These are phyloP conservation scores for Pangasius sanitwongsei DNA, from an alignment of 2,797 vertebrate genomes.

Conservation along the genomic window DNA sequence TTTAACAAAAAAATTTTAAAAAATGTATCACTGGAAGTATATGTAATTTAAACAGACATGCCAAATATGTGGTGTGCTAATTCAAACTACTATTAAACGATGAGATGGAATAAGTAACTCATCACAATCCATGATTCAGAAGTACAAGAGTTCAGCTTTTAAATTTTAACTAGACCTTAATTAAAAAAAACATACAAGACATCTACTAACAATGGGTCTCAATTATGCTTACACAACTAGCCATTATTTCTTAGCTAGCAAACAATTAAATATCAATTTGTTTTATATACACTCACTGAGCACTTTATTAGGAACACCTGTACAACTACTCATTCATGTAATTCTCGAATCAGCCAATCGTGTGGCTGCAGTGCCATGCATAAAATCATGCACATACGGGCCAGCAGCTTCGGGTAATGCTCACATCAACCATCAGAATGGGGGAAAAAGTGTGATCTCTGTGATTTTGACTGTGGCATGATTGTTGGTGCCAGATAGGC, in stretches of 20 bases:
- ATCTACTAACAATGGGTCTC: not conserved
- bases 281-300: not conserved
- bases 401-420: no score
- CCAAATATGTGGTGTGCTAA: not conserved
- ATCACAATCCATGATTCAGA: not conserved
- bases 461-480: not conserved
- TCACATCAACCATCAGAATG: not conserved
- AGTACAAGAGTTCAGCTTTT: not conserved
- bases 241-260: not conserved
- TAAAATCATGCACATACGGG: no score
- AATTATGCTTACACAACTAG: not conserved
- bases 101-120: not conserved
- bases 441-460: not conserved
- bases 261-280: not conserved
- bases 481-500: not conserved
- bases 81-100: not conserved
- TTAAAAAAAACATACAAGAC: not conserved
- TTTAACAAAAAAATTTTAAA: not conserved
- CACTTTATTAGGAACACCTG: no score
- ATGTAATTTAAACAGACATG: not conserved
- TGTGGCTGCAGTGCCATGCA: no score
- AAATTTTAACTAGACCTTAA: not conserved
- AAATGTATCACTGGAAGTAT: not conserved
- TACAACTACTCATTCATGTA: no score
- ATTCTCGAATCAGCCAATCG: no score